Conservation (phyloP, 2,888 invertebrate species). For the Molanna angustata region DNA sequence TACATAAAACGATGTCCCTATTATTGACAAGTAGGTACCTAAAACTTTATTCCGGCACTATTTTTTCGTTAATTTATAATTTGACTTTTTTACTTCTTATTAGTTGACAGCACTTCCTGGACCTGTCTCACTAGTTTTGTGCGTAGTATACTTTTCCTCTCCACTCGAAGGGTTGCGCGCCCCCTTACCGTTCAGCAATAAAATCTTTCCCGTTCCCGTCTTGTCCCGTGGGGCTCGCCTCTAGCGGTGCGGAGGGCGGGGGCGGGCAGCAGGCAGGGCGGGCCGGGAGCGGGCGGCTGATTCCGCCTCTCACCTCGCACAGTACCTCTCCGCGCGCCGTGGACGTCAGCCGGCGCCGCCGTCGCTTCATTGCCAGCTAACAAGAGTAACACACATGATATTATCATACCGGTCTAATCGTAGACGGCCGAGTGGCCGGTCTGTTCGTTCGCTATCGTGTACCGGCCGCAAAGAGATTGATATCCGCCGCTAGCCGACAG, state of each 20-base stretch:
- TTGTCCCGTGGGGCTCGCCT: constrained; percentile 9
- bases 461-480: too few species aligned
- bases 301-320: constrained; percentile 8
- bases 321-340: constrained; percentile 27
- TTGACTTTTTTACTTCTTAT: too few species aligned
- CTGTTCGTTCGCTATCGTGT: too few species aligned
- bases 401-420: too few species aligned
- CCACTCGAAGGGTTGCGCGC: neutral
- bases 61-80: too few species aligned
- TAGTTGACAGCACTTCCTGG: neutral
- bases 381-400: too few species aligned
- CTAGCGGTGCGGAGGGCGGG: constrained; percentile 5
- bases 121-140: neutral
- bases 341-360: constrained; percentile 23
- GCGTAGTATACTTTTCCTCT: neutral
- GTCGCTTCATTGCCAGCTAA: too few species aligned
- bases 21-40: too few species aligned
- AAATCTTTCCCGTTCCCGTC: constrained; percentile 5
- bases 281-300: constrained; percentile 8
- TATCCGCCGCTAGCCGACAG: too few species aligned
- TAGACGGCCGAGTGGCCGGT: too few species aligned
- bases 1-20: too few species aligned
- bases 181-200: neutral
- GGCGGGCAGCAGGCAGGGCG: constrained; percentile 10
- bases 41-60: too few species aligned